phyloP scores from a whole-genome alignment of 2,888 invertebrate genomes.

The Yponomeuta evonymella region DNA sequence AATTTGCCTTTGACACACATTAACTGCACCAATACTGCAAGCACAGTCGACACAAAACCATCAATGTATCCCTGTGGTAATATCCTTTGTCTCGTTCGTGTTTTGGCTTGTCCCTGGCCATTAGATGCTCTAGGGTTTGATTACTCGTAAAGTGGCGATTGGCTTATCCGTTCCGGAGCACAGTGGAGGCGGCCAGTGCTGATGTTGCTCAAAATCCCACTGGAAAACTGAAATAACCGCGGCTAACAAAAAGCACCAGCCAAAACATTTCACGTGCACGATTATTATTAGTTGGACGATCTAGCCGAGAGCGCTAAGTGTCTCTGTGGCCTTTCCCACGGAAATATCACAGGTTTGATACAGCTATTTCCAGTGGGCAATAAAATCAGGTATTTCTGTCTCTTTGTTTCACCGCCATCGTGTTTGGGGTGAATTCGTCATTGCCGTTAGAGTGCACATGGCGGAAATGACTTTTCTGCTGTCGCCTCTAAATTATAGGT shows the following conservation, averaged over 20 bases:
- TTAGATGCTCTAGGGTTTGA: conserved; percentile 27
- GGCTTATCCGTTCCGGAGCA: conserved; percentile 36
- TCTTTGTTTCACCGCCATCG: background rate
- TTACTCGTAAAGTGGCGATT: conserved; percentile 22
- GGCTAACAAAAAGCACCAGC: conserved; percentile 75
- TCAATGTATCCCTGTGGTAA: background rate
- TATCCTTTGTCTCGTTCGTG: conserved; percentile 30
- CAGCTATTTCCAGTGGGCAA: conserved; percentile 34
- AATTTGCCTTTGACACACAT: conserved; percentile 50
- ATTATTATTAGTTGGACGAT: conserved; percentile 76
- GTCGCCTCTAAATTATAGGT: background rate
- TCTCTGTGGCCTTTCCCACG: conserved; percentile 52
- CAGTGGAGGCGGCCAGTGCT: conserved; percentile 65
- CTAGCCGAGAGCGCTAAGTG: conserved; percentile 72
- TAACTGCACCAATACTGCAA: conserved; percentile 47
- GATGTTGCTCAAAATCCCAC: conserved; percentile 73
- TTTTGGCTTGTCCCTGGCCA: conserved; percentile 36
- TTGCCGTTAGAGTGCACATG: background rate
- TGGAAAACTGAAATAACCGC: conserved; percentile 76
- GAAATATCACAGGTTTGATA: conserved; percentile 50
- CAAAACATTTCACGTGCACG: conserved; percentile 75
- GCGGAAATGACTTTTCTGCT: background rate
- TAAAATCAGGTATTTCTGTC: conserved; percentile 31
- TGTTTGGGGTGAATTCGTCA: background rate
- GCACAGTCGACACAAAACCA: conserved; percentile 23